Percentiles rank a stretch among this genome's conserved stretches.
Conservation (phyloP, 2,888 invertebrate species). For the Octodonta nipae region DNA sequence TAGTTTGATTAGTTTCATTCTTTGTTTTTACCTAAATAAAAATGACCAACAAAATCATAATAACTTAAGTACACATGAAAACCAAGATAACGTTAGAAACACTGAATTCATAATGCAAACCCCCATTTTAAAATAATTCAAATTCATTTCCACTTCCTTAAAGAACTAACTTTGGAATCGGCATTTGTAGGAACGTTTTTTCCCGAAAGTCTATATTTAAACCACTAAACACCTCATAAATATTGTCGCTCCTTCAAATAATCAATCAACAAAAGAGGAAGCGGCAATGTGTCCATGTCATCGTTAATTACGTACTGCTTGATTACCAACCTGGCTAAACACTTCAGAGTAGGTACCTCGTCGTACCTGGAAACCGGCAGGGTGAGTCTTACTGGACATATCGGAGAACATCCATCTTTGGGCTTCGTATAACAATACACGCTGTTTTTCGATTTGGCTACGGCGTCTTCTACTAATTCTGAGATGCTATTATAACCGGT, state of each 20-base stretch:
- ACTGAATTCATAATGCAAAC: too few relatives aligned
- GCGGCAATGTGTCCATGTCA: conserved; percentile 55
- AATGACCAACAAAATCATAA: too few relatives aligned
- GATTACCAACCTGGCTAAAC: conserved; percentile 61
- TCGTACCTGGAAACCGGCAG: conserved; percentile 63
- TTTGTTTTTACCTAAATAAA: too few relatives aligned
- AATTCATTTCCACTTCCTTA: too few relatives aligned
- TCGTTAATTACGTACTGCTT: conserved; percentile 52
- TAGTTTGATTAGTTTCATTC: too few relatives aligned
- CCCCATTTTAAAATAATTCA: too few relatives aligned
- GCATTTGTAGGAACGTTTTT: too few relatives aligned
- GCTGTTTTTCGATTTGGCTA: conserved; percentile 54
- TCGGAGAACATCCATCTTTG: conserved; percentile 51
- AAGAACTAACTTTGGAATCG: too few relatives aligned
- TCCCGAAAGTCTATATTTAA: too few relatives aligned
- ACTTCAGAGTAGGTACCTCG: conserved; percentile 55
- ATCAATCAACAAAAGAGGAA: conserved; percentile 43
- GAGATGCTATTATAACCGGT: conserved; percentile 46
- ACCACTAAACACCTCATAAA: too few relatives aligned
- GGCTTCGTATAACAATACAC: conserved; percentile 61
- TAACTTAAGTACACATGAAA: too few relatives aligned
- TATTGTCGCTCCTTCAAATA: conserved; percentile 42
- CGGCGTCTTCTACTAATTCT: conserved; percentile 60
- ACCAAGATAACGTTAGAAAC: too few relatives aligned
- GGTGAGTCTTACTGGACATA: conserved; percentile 59